A percentile compares a stretch with the other conserved stretches of the same genome.
These are phyloP conservation scores for Pterostichus madidus DNA, from an alignment of 2,888 invertebrate species.

Conservation along the genomic window DNA sequence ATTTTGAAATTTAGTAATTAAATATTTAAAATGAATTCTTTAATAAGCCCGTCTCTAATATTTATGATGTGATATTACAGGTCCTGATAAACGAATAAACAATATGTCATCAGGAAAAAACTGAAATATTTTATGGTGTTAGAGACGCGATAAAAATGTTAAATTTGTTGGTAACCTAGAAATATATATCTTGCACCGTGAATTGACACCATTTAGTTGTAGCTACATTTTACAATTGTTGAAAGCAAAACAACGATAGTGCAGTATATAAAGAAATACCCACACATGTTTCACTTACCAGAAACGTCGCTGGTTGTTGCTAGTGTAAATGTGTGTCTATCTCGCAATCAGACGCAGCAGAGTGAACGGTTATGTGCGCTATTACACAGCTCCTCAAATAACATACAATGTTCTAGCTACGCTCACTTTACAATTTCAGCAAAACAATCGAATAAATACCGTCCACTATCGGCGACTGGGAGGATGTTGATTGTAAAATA, in stretches of 20 bases:
- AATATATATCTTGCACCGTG: slow-evolving; percentile 15
- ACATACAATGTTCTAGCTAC: slow-evolving; percentile 72
- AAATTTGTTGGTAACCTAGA: slow-evolving; percentile 35
- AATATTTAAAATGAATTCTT: too few species aligned
- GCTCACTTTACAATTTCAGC: slow-evolving; percentile 71
- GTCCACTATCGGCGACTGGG: slow-evolving; percentile 50
- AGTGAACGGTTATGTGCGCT: slow-evolving; percentile 70
- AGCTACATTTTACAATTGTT: slow-evolving; percentile 21
- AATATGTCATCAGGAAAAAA: too few species aligned
- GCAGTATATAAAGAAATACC: slow-evolving; percentile 35
- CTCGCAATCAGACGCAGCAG: slow-evolving; percentile 40
- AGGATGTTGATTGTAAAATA: slow-evolving; percentile 36
- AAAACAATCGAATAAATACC: slow-evolving; percentile 67
- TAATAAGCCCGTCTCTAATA: too few species aligned
- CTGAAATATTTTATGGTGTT: slow-evolving; percentile 14
- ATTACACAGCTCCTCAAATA: slow-evolving; percentile 71
- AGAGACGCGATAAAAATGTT: slow-evolving; percentile 20
- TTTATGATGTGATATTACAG: too few species aligned
- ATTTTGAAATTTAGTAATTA: too few species aligned
- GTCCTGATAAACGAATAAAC: too few species aligned
- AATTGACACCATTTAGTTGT: slow-evolving; percentile 30
- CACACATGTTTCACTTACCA: slow-evolving; percentile 54
- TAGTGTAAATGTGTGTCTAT: slow-evolving; percentile 58
- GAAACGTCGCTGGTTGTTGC: slow-evolving; percentile 42
- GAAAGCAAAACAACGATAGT: slow-evolving; percentile 28